These are phyloP conservation scores for Temnothorax longispinosus DNA, from an alignment of 1,140 invertebrate genomes.

Conservation along the genomic window DNA sequence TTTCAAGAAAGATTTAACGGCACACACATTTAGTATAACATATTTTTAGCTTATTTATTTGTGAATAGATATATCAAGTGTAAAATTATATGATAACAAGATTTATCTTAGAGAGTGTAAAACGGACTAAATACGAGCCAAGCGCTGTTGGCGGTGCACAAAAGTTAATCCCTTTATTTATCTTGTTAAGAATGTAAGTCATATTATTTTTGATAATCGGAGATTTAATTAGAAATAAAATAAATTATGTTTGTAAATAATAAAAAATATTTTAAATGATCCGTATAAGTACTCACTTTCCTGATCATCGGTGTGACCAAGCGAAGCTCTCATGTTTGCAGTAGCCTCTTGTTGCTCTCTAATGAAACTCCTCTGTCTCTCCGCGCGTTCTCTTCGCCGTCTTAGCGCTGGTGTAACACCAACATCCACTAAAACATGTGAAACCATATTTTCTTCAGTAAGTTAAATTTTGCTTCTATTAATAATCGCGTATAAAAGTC, in stretches of 20 bases:
- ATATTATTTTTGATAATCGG: neutral
- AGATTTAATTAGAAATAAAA: neutral
- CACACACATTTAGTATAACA: neutral
- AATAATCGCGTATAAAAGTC: neutral
- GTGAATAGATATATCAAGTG: neutral
- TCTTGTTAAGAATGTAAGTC: neutral
- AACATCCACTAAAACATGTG: slow-evolving; percentile 84
- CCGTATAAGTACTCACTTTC: slow-evolving; percentile 80
- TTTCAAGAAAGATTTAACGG: neutral
- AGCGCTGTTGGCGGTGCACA: too few relatives aligned
- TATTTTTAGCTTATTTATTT: slow-evolving; percentile 2
- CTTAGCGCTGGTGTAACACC: slow-evolving; percentile 92
- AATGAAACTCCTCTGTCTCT: slow-evolving; percentile 92
- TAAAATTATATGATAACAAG: neutral
- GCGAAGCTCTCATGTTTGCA: slow-evolving; percentile 85
- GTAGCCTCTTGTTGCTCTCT: slow-evolving; percentile 91
- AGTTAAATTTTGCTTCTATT: neutral
- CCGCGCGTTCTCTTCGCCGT: slow-evolving; percentile 90
- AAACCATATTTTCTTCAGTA: slow-evolving; percentile 54
- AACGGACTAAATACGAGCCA: too few relatives aligned
- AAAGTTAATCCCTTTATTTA: neutral
- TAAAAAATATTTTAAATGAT: neutral
- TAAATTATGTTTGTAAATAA: neutral
- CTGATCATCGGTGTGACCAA: slow-evolving; percentile 84
- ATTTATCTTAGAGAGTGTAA: neutral